These are phyloP conservation scores for Ceuthmochares aereus DNA, from an alignment of 2,113 vertebrate genomes.

Conservation along the genomic window DNA sequence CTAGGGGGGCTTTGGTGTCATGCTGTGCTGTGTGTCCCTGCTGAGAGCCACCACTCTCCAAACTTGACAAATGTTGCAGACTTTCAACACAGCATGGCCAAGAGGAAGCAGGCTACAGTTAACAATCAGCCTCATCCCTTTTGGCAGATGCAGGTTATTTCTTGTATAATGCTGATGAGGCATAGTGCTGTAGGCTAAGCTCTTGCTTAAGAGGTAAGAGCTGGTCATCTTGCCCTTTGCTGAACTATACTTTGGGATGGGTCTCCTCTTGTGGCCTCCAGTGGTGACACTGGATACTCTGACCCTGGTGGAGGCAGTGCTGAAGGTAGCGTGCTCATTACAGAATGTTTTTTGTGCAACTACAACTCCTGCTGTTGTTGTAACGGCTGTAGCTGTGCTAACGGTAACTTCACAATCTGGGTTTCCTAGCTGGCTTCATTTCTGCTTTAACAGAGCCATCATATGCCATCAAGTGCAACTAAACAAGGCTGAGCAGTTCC, in stretches of 20 bases:
- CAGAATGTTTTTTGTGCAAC: background rate
- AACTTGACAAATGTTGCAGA: background rate
- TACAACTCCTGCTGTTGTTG: accelerated
- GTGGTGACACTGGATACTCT: background rate
- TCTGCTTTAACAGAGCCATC: background rate
- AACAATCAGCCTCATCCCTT: accelerated
- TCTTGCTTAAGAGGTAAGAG: background rate
- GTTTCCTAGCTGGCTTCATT: background rate
- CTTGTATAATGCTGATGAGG: background rate
- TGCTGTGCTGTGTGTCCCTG: background rate
- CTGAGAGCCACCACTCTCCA: background rate
- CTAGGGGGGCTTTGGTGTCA: background rate
- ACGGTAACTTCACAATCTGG: background rate
- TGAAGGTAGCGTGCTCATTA: background rate
- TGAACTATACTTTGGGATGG: background rate
- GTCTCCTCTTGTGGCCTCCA: background rate
- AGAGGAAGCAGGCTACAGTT: background rate
- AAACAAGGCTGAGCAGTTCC: background rate
- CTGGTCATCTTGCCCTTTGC: background rate
- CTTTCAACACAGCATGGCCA: accelerated
- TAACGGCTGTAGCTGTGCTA: background rate
- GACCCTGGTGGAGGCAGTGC: background rate
- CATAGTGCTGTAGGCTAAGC: background rate
- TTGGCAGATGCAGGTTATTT: background rate
- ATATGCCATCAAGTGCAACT: background rate